Percentiles rank a stretch among this genome's conserved stretches.
These are phyloP conservation scores for Helicoverpa assulta DNA, from an alignment of 2,888 invertebrate genomes.

Conservation along the genomic window DNA sequence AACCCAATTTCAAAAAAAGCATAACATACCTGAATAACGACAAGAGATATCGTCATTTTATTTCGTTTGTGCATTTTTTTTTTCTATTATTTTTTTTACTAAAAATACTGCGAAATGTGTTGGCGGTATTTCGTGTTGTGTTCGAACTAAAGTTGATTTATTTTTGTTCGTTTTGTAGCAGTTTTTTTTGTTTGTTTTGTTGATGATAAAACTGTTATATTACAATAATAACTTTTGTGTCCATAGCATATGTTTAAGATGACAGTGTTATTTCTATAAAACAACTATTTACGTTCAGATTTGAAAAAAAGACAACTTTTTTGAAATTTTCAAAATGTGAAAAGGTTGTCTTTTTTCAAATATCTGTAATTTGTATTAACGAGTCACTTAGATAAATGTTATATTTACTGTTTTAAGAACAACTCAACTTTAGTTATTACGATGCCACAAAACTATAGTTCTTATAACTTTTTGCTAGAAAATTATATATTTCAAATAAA, in stretches of 20 bases:
- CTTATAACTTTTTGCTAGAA: slow-evolving; percentile 50
- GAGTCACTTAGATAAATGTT: slow-evolving; percentile 1
- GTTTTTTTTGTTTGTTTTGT: background rate
- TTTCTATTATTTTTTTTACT: slow-evolving; percentile 20
- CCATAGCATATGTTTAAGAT: background rate
- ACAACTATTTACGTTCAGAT: background rate
- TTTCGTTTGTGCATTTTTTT: slow-evolving; percentile 29
- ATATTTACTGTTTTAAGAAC: background rate
- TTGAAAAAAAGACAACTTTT: background rate
- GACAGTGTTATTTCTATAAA: background rate
- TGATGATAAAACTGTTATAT: background rate
- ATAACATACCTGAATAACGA: slow-evolving; percentile 9
- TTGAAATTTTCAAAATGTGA: background rate
- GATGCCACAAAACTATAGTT: slow-evolving; percentile 19
- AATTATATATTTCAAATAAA: slow-evolving; percentile 11
- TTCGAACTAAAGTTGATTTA: slow-evolving; percentile 14
- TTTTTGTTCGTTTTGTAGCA: background rate
- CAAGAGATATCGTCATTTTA: slow-evolving; percentile 39
- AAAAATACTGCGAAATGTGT: slow-evolving; percentile 9
- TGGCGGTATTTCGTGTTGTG: slow-evolving; percentile 23
- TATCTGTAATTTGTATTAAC: background rate
- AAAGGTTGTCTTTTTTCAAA: background rate
- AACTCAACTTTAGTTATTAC: slow-evolving; percentile 10
- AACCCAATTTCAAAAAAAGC: slow-evolving; percentile 44
- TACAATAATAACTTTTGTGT: background rate